A percentile compares a stretch with the other conserved stretches of the same genome.
Conservation (phyloP, 1,140 invertebrate species). For the Cheumatopsyche charites region DNA sequence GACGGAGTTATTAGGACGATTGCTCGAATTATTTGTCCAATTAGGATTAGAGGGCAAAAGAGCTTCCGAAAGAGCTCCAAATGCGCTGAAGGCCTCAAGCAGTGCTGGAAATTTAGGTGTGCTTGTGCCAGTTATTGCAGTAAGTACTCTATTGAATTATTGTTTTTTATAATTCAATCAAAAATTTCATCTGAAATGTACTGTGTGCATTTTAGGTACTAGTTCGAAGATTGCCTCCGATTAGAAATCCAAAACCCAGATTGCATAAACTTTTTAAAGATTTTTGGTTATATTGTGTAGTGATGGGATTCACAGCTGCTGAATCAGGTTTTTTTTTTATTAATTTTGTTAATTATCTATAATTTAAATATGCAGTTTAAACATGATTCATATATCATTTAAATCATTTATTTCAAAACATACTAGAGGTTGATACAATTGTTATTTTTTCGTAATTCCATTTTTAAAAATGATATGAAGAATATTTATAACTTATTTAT, state of each 20-base stretch:
- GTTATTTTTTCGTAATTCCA: too few species aligned
- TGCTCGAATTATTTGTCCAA: slow-evolving; percentile 96
- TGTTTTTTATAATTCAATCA: background rate
- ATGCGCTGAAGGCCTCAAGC: slow-evolving; percentile 79
- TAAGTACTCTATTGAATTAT: slow-evolving; percentile 53
- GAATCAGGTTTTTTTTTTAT: slow-evolving; percentile 67
- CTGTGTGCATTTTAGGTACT: slow-evolving; percentile 56
- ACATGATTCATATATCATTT: too few species aligned
- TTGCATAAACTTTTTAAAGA: slow-evolving; percentile 97
- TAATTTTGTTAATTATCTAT: background rate
- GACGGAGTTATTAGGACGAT: slow-evolving; percentile 82
- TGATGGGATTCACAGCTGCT: slow-evolving; percentile 94
- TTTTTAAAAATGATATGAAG: too few species aligned
- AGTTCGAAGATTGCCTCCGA: slow-evolving; percentile 85
- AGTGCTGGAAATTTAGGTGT: slow-evolving; percentile 97
- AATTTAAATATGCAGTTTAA: background rate
- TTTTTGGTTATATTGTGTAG: slow-evolving; percentile 99
- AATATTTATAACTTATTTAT: too few species aligned
- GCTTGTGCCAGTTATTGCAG: slow-evolving; percentile 95
- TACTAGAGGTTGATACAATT: too few species aligned
- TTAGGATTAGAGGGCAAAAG: slow-evolving; percentile 95
- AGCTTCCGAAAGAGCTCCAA: slow-evolving; percentile 85
- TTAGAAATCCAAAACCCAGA: slow-evolving; percentile 89
- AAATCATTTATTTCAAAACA: too few species aligned
- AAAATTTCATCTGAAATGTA: background rate